phyloP scores from a whole-genome alignment of 2,888 invertebrate genomes.

The Tuberolachnus salignus region DNA sequence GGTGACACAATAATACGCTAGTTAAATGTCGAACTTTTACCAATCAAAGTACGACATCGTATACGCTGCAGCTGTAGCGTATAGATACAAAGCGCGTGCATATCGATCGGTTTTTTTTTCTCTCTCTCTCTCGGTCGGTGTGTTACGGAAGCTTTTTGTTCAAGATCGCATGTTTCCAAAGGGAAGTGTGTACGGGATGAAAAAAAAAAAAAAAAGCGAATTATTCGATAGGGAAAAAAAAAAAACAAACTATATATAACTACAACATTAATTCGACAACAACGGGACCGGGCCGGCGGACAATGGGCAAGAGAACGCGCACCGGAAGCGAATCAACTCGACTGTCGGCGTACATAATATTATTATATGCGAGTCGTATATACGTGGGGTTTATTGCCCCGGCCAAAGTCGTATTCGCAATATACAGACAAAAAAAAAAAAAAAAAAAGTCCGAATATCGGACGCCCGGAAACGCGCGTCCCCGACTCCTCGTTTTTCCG shows the following conservation, averaged over 20 bases:
- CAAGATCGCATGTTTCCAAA: conserved; percentile 11
- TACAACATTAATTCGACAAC: conserved; percentile 45
- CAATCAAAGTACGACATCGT: neutral
- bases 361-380: neutral
- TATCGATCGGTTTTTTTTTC: neutral
- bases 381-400: conserved; percentile 23
- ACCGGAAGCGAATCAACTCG: conserved; percentile 53
- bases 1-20: too few relatives aligned
- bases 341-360: conserved; percentile 13
- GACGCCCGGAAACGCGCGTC: conserved; percentile 42
- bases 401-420: conserved; percentile 12
- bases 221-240: conserved; percentile 27
- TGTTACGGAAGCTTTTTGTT: conserved; percentile 44
- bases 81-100: neutral
- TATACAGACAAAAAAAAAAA: too few relatives aligned
- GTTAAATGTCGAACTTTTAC: neutral
- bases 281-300: conserved; percentile 14
- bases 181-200: conserved; percentile 2
- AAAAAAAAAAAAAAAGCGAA: conserved; percentile 23
- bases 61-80: neutral
- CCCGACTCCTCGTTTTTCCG: neutral
- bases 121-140: neutral
- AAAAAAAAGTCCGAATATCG: conserved; percentile 33
- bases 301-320: conserved; percentile 41
- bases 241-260: neutral